Conservation (phyloP, 2,888 invertebrate genomes). For the Trisateles emortualis region DNA sequence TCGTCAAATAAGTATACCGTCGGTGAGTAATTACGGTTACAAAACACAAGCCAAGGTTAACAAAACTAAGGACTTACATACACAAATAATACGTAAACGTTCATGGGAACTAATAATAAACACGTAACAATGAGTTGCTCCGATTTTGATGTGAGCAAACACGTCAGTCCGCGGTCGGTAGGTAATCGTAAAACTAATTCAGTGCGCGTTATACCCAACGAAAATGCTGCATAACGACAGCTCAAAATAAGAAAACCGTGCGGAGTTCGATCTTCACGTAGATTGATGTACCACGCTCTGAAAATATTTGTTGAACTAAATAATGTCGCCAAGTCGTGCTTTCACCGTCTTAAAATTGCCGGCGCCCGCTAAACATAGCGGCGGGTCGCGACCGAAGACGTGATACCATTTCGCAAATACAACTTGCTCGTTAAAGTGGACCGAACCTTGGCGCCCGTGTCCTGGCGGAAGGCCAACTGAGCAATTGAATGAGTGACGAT, state of each 20-base stretch:
- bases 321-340: slow-evolving; percentile 39
- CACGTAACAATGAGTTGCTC: slow-evolving; percentile 79
- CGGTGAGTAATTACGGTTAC: slow-evolving; percentile 58
- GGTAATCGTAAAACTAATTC: slow-evolving; percentile 83
- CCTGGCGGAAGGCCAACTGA: slow-evolving; percentile 81
- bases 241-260: slow-evolving; percentile 30
- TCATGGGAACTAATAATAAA: slow-evolving; percentile 81
- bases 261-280: slow-evolving; percentile 12
- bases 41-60: slow-evolving; percentile 71
- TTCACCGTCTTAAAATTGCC: slow-evolving; percentile 39
- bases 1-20: slow-evolving; percentile 49
- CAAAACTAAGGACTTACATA: slow-evolving; percentile 68
- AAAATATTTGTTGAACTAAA: slow-evolving; percentile 45
- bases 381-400: slow-evolving; percentile 46
- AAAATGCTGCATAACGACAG: slow-evolving; percentile 27
- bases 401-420: slow-evolving; percentile 66
- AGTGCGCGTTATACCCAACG: slow-evolving; percentile 49
- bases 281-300: slow-evolving; percentile 24
- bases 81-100: slow-evolving; percentile 70
- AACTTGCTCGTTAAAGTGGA: slow-evolving; percentile 65
- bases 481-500: slow-evolving; percentile 85
- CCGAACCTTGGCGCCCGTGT: slow-evolving; percentile 69
- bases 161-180: slow-evolving; percentile 72
- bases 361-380: slow-evolving; percentile 43
- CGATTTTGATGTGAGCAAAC: slow-evolving; percentile 73